Base-by-base conservation (phyloP, 2,888 invertebrate species). In the Ptychoptera contaminata region DNA sequence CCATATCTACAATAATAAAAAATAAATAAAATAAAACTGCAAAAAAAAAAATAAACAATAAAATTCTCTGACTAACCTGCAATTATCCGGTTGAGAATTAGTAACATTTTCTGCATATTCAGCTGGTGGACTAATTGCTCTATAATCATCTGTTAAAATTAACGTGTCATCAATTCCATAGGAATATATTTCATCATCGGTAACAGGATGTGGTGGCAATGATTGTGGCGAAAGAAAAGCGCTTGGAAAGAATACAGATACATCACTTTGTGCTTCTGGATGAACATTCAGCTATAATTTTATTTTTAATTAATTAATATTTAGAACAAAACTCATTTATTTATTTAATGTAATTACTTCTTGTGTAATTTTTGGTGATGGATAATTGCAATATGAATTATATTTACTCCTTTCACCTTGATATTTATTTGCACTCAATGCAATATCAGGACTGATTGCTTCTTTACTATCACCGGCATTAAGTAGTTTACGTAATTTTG, bases 401-500 rank as follows among this genome's bases (percentile, higher is more conserved):
- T 55, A 53, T 35, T 53, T 54, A 30, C 51, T 52, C 15, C 14
- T 38, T 15, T 49, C 49, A 8, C 41, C 44, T 46, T 52, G 53
- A 40, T 52, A 54, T 14, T 53, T 47, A 11, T 31, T 10, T 9
- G 4, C 29, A 14, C 40, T 40, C 8, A 30, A 16, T 14, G 53
- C 50, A 7, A 50, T 47, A 43, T 52, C 47, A 1, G 48, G 54
- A 61, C 58, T 59, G 53, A 58, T 63, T 54, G 58, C 68, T 55
- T 61, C 68, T 52, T 62, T 55, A 40, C 40, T 45, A 37, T 60
- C 55, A 47, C 61, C 62, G 3, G 59, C 74, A 55, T 84, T 83
- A 11, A 90, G 67, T 47, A 88, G 68, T 52, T 83, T 73, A 14
- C 88, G 70, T 51, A 88, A 65, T 50, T 84, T 85, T 53, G 77